phyloP scores from a whole-genome alignment of 2,888 invertebrate genomes.

The Patella depressa region DNA sequence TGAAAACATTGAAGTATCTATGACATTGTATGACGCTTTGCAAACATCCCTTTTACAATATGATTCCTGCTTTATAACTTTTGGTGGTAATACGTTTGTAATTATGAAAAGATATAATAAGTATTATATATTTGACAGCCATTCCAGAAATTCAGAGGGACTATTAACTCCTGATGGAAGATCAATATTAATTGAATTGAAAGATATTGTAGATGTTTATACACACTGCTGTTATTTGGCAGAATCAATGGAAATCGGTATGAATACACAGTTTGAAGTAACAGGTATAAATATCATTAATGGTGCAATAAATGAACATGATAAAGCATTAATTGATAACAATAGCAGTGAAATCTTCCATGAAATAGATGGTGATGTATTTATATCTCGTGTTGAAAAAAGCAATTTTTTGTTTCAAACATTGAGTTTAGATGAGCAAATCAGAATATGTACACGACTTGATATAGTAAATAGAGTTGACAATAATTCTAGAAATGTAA shows the following conservation, averaged over 20 bases:
- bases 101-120: neutral
- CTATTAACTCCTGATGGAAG: conserved; percentile 4
- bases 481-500: neutral
- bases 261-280: neutral
- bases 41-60: neutral
- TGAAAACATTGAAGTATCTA: neutral
- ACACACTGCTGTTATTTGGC: neutral
- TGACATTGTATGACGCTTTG: neutral
- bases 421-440: no score
- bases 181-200: neutral
- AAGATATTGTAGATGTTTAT: neutral
- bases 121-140: conserved; percentile 1
- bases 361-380: no score
- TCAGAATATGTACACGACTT: no score
- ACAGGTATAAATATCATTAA: neutral
- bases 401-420: no score
- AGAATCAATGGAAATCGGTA: neutral
- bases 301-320: neutral
- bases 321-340: no score
- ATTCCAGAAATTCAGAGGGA: neutral
- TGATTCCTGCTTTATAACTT: neutral
- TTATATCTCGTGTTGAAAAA: no score
- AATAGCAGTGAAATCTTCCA: no score
- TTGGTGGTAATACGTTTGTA: neutral
- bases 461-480: neutral